phyloP scores from a whole-genome alignment of 2,797 vertebrate species.

The Lepus oiostolus region DNA sequence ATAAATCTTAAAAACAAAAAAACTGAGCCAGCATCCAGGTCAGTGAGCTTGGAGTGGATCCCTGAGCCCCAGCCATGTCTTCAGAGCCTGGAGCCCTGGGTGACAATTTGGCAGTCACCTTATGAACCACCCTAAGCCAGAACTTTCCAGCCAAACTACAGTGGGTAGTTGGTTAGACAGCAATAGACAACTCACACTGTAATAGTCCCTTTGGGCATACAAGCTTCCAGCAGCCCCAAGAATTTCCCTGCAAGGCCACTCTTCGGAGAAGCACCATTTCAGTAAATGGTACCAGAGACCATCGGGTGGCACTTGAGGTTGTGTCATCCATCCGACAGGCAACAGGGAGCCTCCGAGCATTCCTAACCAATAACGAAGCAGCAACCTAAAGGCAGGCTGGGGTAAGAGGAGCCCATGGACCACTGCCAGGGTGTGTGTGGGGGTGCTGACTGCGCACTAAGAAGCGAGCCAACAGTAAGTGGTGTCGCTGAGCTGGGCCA shows the following conservation, averaged over 20 bases:
- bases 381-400: neutral
- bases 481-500: no score
- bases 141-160: neutral
- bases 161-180: neutral
- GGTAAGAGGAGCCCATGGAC: no score
- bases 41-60: neutral
- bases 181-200: neutral
- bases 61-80: neutral
- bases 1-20: no score
- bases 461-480: no score
- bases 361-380: neutral
- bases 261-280: neutral
- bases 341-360: neutral
- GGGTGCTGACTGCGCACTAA: no score
- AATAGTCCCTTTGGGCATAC: neutral
- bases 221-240: neutral
- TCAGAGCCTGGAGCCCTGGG: neutral
- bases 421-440: no score
- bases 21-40: neutral
- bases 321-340: neutral
- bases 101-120: neutral
- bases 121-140: neutral
- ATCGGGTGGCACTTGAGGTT: neutral
- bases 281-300: neutral
- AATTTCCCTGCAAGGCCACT: neutral